These are phyloP conservation scores for Heloderma charlesbogerti DNA, from an alignment of 2,113 vertebrate species.

Conservation along the genomic window DNA sequence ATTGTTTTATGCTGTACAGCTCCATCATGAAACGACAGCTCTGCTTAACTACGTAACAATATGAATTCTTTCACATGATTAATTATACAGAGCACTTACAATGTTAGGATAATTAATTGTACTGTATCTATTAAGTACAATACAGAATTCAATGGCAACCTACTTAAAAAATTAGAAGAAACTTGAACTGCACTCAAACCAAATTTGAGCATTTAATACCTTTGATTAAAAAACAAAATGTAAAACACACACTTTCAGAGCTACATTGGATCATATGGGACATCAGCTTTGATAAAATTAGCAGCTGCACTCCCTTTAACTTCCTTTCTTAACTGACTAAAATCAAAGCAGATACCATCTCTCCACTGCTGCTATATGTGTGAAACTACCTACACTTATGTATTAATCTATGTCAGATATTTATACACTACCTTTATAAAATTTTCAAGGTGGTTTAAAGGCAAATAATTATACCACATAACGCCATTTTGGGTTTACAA, in stretches of 20 bases:
- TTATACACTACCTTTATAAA: background rate
- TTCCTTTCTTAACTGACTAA: background rate
- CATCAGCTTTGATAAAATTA: background rate
- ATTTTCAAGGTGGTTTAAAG: background rate
- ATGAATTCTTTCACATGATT: background rate
- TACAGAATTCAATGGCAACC: background rate
- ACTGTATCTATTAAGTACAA: background rate
- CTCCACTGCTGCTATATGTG: background rate
- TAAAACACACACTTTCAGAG: background rate
- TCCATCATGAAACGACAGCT: background rate
- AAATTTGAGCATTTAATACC: background rate
- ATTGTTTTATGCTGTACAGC: constrained; percentile 10
- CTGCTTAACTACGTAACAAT: background rate
- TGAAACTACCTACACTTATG: too few relatives aligned
- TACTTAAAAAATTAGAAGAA: constrained; percentile 7
- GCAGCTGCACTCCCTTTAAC: background rate
- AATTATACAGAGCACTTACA: constrained; percentile 4
- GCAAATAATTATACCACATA: background rate
- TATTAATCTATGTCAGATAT: background rate
- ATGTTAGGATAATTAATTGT: background rate
- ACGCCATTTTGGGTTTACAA: background rate
- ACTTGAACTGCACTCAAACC: background rate
- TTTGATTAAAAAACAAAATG: background rate
- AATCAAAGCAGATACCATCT: background rate
- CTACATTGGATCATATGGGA: background rate